Evolutionary conservation across 1,140 invertebrate species (phyloP), one percentile per base, ranked within the genome.

Genomic region (Asbolus verrucosus): DNA sequence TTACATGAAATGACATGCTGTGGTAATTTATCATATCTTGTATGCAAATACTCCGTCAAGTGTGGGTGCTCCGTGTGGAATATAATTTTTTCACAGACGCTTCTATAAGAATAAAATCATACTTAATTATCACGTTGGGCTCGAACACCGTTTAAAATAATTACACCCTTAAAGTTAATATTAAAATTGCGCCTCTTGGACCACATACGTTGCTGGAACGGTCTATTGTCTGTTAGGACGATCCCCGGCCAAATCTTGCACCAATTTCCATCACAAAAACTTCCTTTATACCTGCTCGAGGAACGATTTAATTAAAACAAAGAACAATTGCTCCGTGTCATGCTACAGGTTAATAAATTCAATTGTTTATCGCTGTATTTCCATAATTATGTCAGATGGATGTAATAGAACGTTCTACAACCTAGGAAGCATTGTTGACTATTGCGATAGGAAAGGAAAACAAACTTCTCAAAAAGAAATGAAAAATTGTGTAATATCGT

Each of bases 11-110:
- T 27, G 46, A 13, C 46, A 14, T 27, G 19, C 27, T 21, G 46
- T n/a, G 4, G 46, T 54, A 54, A 54, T 54, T 54, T 54, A 54
- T 54, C 46, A 54, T 27, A 11, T 54, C 46, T 54, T 54, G 46
- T 54, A 54, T 54, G 46, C 46, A 54, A 54, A 54, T 54, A 19
- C 8, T 9, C 16, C 43, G 16, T 50, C 43, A 54, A 54, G 46
- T 54, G 46, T 54, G 13, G 46, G 46, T 54, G 46, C 46, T 9
- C 11, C 9, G 11, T 6, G 1, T 9, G 39, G 6, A 13, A 6
- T 38, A 46, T 27, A 27, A 11, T 27, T 54, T 54, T 54, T 54
- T 27, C 43, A 27, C 19, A 18, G 43, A 21, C 43, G 24, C 43
- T 50, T 54, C 19, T 13, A 19, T 11, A n/a, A n/a, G 46, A 54